Evolutionary conservation across 2,888 invertebrate genomes (phyloP), one percentile per base, ranked within the genome.

Genomic region (Nasonia oneida): DNA sequence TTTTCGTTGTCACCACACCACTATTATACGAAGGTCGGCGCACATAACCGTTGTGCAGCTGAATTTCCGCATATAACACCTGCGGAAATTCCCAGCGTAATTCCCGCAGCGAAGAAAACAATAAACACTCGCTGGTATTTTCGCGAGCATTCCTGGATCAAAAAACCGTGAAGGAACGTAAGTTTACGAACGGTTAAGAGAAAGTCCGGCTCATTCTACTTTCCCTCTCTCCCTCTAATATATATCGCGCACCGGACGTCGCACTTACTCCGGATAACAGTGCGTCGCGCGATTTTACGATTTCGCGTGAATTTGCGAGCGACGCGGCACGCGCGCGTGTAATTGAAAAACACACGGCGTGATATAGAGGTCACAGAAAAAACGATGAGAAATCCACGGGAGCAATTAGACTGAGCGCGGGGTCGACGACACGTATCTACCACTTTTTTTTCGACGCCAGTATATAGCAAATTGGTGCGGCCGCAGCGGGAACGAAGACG

Each of bases 371-470:
- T 50, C 74, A 4, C 77, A 23, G n/a, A 14, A 64, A 64, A 29
- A 47, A 10, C 47, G 18, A 73, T 64, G 75, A 81, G 83, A 67
- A 83, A 77, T 70, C 42, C 23, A 42, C 67, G 78, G 33, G 75
- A 47, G 50, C 61, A 78, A 84, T 84, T 79, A 61, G 61, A 42
- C 23, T 23, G 57, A 6, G 29, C 12, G 1, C 39, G 78, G 73
- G 73, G 73, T 84, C 78, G 83, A 73, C 67, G 78, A 84, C 78
- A 79, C 73, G 83, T 15, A 50, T 64, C 37, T 50, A 29, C 70
- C 10, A 80, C 64, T 76, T 74, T 64, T 64, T 78, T 78, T 50
- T 77, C 61, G 78, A 71, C 12, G 29, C 64, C 1, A 64, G 18
- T 37, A 37, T 37, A 37, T 4, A 37, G 37, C 37, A 23, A 53